Base-by-base conservation (phyloP, 1,140 invertebrate genomes). In the Drosophila yakuba region DNA sequence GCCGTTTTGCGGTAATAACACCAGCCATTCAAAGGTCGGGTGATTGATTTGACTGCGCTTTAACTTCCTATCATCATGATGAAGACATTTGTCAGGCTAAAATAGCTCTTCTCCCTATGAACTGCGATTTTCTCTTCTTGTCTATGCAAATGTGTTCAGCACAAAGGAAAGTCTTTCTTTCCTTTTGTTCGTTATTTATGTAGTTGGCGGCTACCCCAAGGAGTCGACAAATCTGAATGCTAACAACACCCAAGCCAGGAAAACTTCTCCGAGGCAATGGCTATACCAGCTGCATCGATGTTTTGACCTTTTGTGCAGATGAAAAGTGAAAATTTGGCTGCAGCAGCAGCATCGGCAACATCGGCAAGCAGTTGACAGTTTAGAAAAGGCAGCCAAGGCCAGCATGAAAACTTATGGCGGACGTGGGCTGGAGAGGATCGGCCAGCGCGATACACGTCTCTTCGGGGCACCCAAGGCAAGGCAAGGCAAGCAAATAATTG, bases 251-350 rank as follows among this genome's bases (percentile, higher is more conserved):
- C 80, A 64, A 35, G 32, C 36, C 36, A 44, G 12, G 14, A 54
- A 35, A 6, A 54, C 41, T 38, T 15, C 54, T 41, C 43, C 28
- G 25, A 72, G 63, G 25, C 25, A 41, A 35, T 23, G 44, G 15
- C 66, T 4, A 51, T 74, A 25, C 41, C 62, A 61, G 43, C 51
- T 69, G 83, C 62, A 44, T 71, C 63, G 48, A 77, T 41, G 69
- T 44, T 44, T 38, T 89, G 85, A 90, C 80, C 84, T 90, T 89
- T 89, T 57, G 64, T 39, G 43, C 60, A 32, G 69, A 63, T 89
- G 80, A 90, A 89, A 89, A 89, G 84, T 89, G 84, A 89, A 89
- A 89, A 89, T 88, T 75, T 63, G 75, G 44, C 61, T 41, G 56
- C 39, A 25, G 17, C 54, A 20, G 20, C 20, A 20, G 0, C 20